Conservation (phyloP, 2,888 invertebrate genomes). For the Subacronicta megacephala region DNA sequence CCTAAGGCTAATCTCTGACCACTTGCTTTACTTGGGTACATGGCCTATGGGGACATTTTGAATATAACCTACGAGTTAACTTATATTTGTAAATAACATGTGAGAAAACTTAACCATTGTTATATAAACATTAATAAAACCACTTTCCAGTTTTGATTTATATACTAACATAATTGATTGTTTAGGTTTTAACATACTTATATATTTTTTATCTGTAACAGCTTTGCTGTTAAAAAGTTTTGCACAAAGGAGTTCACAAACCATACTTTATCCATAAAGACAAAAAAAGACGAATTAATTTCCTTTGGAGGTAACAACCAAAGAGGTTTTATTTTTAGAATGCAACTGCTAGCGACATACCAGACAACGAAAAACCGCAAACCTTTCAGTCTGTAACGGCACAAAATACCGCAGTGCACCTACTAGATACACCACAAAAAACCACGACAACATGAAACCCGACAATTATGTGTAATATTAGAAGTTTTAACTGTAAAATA, state of each 20-base stretch:
- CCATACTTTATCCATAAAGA: neutral
- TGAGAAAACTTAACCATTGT: slow-evolving; percentile 5
- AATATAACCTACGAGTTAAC: neutral
- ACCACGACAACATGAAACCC: slow-evolving; percentile 51
- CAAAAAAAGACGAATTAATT: slow-evolving; percentile 4
- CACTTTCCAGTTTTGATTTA: slow-evolving; percentile 1
- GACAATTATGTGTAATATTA: slow-evolving; percentile 66
- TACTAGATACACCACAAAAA: slow-evolving; percentile 22
- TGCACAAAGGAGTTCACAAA: slow-evolving; percentile 7
- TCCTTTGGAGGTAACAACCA: slow-evolving; percentile 27
- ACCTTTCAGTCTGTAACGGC: slow-evolving; percentile 36
- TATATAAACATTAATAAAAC: slow-evolving; percentile 12
- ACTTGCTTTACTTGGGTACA: too few species aligned
- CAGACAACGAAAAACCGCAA: slow-evolving; percentile 40
- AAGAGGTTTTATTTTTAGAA: slow-evolving; percentile 51
- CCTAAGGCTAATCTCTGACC: too few species aligned
- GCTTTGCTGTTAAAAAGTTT: neutral
- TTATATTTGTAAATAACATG: slow-evolving; percentile 4
- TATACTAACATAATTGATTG: neutral
- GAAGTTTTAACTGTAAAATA: slow-evolving; percentile 68
- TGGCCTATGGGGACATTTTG: neutral
- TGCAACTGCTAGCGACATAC: slow-evolving; percentile 28
- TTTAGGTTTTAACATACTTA: neutral
- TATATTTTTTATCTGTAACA: neutral
- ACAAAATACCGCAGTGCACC: slow-evolving; percentile 29